phyloP scores from a whole-genome alignment of 2,113 vertebrate species.

The Alligator sinensis region DNA sequence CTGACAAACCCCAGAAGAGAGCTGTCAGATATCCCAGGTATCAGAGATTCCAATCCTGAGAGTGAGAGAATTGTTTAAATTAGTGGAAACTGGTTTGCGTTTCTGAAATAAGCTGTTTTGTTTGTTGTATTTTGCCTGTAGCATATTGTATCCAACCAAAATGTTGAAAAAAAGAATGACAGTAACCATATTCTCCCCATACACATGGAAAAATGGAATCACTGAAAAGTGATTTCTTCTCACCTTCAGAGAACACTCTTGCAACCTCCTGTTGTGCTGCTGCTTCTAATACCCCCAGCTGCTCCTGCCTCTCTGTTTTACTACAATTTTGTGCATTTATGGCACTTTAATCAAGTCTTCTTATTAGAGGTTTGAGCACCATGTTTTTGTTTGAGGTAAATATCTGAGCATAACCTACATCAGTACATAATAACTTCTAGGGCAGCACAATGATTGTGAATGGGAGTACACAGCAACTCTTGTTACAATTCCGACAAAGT shows the following conservation, averaged over 20 bases:
- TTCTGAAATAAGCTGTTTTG: neutral
- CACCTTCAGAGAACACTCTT: conserved; percentile 22
- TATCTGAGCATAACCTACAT: conserved; percentile 33
- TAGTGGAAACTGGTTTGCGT: neutral
- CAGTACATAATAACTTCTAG: conserved; percentile 26
- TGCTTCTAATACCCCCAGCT: conserved; percentile 13
- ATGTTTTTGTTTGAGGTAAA: conserved; percentile 29
- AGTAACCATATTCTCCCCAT: neutral
- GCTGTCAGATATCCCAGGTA: neutral
- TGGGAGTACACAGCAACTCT: conserved; percentile 67
- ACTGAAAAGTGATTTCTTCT: neutral
- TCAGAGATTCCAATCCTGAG: neutral
- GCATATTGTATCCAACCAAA: neutral
- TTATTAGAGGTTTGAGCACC: conserved; percentile 51
- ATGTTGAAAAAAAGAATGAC: neutral
- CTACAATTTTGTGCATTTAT: conserved; percentile 10
- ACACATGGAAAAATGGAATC: neutral
- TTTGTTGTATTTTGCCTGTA: neutral
- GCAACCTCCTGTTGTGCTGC: neutral
- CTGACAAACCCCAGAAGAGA: neutral
- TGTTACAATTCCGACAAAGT: conserved; percentile 40
- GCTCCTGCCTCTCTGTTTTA: conserved; percentile 39
- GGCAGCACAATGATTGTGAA: conserved; percentile 20
- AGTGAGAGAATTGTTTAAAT: neutral
- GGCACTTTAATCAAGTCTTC: conserved; percentile 49